phyloP scores from a whole-genome alignment of 2,888 invertebrate species.

The Campopleginae sp. region DNA sequence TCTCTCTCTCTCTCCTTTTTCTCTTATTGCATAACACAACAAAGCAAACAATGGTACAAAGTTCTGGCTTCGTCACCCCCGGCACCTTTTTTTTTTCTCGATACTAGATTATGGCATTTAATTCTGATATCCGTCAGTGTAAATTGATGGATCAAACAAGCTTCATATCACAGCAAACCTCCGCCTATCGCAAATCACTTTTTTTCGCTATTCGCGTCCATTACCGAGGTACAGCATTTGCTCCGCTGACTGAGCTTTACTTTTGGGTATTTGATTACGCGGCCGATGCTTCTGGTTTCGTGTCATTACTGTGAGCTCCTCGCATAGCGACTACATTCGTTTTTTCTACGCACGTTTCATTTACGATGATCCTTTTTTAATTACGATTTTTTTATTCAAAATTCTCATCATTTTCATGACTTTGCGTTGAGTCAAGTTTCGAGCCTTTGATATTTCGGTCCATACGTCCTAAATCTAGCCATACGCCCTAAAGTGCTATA shows the following conservation, averaged over 20 bases:
- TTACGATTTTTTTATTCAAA: no score
- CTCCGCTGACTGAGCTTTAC: background rate
- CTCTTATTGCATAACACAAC: constrained; percentile 55
- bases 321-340: no score
- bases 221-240: background rate
- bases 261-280: constrained; percentile 11
- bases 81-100: background rate
- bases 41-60: constrained; percentile 74
- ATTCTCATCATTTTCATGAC: no score
- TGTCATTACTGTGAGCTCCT: background rate
- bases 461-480: no score
- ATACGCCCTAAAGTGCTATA: no score
- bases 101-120: constrained; percentile 17
- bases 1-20: constrained; percentile 45
- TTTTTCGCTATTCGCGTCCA: background rate
- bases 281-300: background rate
- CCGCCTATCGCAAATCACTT: background rate
- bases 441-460: no score
- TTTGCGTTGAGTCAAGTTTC: no score
- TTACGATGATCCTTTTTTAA: no score
- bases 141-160: constrained; percentile 18
- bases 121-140: constrained; percentile 2
- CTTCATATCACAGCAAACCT: constrained; percentile 13
- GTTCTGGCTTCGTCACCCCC: constrained; percentile 64
- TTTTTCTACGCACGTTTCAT: no score